A percentile compares a stretch with the other conserved stretches of the same genome.
Conservation (phyloP, 2,888 invertebrate genomes). For the Dasysyrphus albostriatus region DNA sequence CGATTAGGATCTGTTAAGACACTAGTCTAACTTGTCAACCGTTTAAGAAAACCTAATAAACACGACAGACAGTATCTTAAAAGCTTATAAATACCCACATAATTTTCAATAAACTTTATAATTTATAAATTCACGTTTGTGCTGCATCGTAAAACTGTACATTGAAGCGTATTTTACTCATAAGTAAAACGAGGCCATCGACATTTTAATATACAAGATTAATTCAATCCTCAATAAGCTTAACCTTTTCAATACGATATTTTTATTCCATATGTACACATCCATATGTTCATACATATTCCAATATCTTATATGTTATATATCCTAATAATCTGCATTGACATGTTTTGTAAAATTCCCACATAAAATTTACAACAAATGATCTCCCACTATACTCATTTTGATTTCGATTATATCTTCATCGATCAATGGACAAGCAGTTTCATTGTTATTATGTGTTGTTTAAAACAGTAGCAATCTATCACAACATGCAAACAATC, state of each 20-base stretch:
- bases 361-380: slow-evolving; percentile 16
- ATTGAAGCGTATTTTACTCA: neutral
- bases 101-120: too few relatives aligned
- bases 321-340: slow-evolving; percentile 20
- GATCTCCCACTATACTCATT: slow-evolving; percentile 7
- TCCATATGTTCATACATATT: too few relatives aligned
- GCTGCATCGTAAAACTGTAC: neutral
- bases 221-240: neutral
- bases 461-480: slow-evolving; percentile 58
- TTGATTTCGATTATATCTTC: neutral
- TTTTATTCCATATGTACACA: too few relatives aligned
- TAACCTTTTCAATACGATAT: slow-evolving; percentile 20
- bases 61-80: too few relatives aligned
- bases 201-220: slow-evolving; percentile 9
- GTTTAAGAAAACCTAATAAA: too few relatives aligned
- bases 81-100: too few relatives aligned
- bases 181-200: slow-evolving; percentile 14
- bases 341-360: slow-evolving; percentile 6
- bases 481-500: slow-evolving; percentile 57
- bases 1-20: too few relatives aligned
- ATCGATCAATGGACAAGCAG: slow-evolving; percentile 42
- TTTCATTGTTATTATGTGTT: slow-evolving; percentile 61
- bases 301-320: neutral
- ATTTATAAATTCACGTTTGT: neutral
- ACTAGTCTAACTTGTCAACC: too few relatives aligned